Base-by-base conservation (phyloP, 2,797 vertebrate species). In the Okamejei kenojei region DNA sequence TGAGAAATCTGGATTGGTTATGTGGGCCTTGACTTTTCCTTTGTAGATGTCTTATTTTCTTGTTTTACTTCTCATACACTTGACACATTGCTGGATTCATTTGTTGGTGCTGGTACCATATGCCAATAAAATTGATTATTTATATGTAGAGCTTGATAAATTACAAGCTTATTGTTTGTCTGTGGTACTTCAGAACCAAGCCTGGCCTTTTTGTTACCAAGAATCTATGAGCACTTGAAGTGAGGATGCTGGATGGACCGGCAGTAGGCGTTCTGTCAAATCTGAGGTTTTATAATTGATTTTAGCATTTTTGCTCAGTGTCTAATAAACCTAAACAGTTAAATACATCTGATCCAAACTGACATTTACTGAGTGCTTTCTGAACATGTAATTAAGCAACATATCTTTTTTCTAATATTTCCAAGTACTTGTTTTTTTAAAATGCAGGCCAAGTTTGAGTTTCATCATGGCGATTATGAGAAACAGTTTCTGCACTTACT, bases 401-500 rank as follows among this genome's bases (percentile, higher is more conserved):
- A 93, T 93, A 93, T 93, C 93, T 84, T 91, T 9, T 3, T 82
- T 93, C 32, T 11, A 93, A 81, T 93, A 68, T 71, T 71, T 68
- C 1, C 26, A 88, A 76, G 32, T 76, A 23, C 29, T 58, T 93
- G 1, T 93, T 90, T 93, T 54, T 38, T 38, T 17, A n/a, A 95
- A 79, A 21, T 94, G 94, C 45, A 99, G 99, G 98, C 98, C 97
- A 99, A 98, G 97, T 99, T 99, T 97, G 99, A 99, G 95, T 99
- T 99, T 98, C 98, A 99, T 97, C 99, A 99, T 0, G 97, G 98
- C 96, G 99, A 99, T 97, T 99, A 99, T 81, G 99, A 99, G 96
- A 99, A 99, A 96, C 99, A 99, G 97, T 99, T 98, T 97, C 96
- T 99, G 97, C 99, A 99, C 93, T 98, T 98, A 96, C 96, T 98